Conservation (phyloP, 1,140 invertebrate genomes). For the Mamestra configurata region DNA sequence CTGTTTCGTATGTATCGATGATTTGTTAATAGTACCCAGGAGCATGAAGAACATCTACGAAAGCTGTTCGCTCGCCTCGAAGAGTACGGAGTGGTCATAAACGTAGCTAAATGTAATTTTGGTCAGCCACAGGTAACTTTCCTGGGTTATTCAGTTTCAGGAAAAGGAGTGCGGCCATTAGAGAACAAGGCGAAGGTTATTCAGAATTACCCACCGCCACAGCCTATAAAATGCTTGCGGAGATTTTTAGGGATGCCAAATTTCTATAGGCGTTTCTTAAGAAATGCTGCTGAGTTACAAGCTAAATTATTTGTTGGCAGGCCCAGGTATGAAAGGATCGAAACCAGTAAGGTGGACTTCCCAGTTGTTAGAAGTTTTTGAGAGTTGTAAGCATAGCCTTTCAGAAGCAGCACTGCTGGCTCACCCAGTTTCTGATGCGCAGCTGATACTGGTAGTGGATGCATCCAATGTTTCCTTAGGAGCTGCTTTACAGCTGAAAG, state of each 20-base stretch:
- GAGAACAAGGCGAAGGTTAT: background rate
- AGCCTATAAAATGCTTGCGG: too few relatives aligned
- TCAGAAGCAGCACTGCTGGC: background rate
- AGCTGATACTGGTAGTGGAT: conserved; percentile 25
- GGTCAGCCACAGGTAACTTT: background rate
- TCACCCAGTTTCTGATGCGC: conserved; percentile 20
- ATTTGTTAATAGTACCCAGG: conserved; percentile 11
- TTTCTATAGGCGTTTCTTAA: too few relatives aligned
- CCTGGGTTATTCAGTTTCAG: background rate
- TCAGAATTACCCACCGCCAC: background rate
- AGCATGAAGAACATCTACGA: conserved; percentile 30
- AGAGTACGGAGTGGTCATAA: conserved; percentile 34
- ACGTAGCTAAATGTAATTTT: conserved; percentile 32
- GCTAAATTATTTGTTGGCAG: too few relatives aligned
- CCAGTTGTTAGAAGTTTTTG: background rate
- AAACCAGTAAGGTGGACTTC: background rate
- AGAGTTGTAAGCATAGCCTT: background rate
- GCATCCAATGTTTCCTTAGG: conserved; percentile 38
- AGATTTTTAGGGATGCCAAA: too few relatives aligned
- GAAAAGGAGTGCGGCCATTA: background rate
- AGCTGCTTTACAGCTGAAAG: conserved; percentile 21
- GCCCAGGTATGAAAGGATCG: background rate
- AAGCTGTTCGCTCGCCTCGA: background rate
- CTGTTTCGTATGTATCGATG: conserved; percentile 23
- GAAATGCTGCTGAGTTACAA: too few relatives aligned